A percentile compares a stretch with the other conserved stretches of the same genome.
Evolutionary conservation across 2,113 vertebrate species (phyloP).

Genomic region (Capra hircus): DNA sequence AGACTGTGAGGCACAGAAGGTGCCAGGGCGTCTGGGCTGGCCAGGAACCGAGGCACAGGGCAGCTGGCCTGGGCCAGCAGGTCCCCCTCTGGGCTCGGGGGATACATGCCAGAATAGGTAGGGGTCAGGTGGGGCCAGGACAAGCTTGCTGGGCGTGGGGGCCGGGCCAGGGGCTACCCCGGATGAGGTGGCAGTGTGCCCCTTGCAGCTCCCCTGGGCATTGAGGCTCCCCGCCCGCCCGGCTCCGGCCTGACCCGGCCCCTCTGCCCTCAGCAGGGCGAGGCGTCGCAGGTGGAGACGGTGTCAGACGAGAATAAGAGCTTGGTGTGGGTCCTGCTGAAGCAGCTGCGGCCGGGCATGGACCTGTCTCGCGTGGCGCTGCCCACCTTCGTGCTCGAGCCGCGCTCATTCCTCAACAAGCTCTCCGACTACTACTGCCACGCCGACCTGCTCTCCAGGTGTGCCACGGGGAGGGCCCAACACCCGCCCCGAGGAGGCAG

Average conservation of each 20-base stretch:
- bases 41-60: not conserved
- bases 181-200: fast-evolving
- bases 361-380: slow-evolving; percentile 94
- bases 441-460: slow-evolving; percentile 94
- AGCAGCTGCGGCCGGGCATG: slow-evolving; percentile 94
- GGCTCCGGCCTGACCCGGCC: not conserved
- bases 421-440: slow-evolving; percentile 96
- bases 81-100: not conserved
- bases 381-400: slow-evolving; percentile 95
- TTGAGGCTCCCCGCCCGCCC: fast-evolving
- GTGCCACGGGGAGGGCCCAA: slow-evolving; percentile 15
- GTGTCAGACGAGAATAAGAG: slow-evolving; percentile 94
- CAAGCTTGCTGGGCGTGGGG: fast-evolving
- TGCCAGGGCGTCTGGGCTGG: not conserved
- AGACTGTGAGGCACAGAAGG: fast-evolving
- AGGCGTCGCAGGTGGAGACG: slow-evolving; percentile 90
- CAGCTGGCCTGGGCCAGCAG: not conserved
- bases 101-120: fast-evolving
- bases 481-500: fast-evolving
- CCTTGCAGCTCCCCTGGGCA: fast-evolving
- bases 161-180: not conserved
- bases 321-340: slow-evolving; percentile 91
- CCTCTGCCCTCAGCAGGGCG: slow-evolving; percentile 78
- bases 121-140: too few relatives aligned
- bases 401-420: slow-evolving; percentile 94